A percentile compares a stretch with the other conserved stretches of the same genome.
These are phyloP conservation scores for Murina feae DNA, from an alignment of 2,113 vertebrate species.

Conservation along the genomic window DNA sequence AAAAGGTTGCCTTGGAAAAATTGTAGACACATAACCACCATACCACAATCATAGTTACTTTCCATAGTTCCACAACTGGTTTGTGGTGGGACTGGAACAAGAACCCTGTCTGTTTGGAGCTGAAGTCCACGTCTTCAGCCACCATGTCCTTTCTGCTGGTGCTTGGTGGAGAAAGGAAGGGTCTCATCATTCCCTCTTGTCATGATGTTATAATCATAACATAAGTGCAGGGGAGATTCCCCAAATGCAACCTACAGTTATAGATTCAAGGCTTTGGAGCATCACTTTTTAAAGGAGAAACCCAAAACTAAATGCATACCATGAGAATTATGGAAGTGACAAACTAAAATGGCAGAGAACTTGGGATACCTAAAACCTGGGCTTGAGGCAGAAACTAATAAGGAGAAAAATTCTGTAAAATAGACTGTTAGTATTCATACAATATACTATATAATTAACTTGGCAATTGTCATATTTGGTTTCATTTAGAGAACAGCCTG, in stretches of 20 bases:
- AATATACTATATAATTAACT: slow-evolving; percentile 68
- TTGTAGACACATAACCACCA: too few relatives aligned
- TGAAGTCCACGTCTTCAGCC: neutral
- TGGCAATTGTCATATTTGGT: slow-evolving; percentile 72
- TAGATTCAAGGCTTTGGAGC: neutral
- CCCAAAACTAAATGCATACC: slow-evolving; percentile 42
- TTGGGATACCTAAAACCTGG: slow-evolving; percentile 29
- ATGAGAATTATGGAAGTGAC: neutral
- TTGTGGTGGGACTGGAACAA: neutral
- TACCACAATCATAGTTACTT: neutral
- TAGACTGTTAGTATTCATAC: slow-evolving; percentile 34
- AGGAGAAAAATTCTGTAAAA: slow-evolving; percentile 49
- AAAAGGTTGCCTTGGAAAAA: neutral
- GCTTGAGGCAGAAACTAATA: slow-evolving; percentile 14
- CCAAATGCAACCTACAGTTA: neutral
- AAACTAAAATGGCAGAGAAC: slow-evolving; percentile 41
- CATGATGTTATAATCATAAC: neutral
- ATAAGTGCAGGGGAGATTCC: neutral
- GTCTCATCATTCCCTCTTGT: neutral
- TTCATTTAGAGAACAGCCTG: slow-evolving; percentile 61
- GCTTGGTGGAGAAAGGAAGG: neutral
- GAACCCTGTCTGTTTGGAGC: neutral
- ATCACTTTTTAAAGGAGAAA: slow-evolving; percentile 27
- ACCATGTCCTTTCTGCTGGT: neutral
- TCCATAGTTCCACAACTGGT: neutral